Evolutionary conservation across 2,113 vertebrate genomes (phyloP).

Genomic region (Gnathonemus echidnorhynchus): DNA sequence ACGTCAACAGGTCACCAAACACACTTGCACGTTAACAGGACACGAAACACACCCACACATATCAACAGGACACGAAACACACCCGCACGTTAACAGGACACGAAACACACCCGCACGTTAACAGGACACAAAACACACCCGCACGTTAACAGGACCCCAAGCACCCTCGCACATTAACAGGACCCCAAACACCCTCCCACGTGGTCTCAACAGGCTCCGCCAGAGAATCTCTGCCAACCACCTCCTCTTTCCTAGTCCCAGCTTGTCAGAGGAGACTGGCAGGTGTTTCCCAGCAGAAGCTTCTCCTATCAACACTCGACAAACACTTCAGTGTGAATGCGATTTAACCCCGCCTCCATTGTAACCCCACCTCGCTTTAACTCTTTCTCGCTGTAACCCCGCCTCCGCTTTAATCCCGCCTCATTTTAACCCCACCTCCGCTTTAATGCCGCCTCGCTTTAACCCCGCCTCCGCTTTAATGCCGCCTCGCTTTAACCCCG

Average conservation of each 20-base stretch:
- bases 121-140: not conserved
- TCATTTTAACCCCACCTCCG: not conserved
- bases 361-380: no score
- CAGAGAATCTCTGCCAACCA: not conserved
- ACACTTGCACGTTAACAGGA: no score
- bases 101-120: not conserved
- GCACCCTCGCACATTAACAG: not conserved
- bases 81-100: no score
- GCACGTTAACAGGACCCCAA: no score
- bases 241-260: conserved; percentile 1
- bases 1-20: no score
- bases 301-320: conserved; percentile 10
- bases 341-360: not conserved
- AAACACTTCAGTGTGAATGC: no score
- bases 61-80: no score
- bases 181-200: not conserved
- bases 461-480: not conserved
- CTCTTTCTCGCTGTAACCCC: no score
- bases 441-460: not conserved
- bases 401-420: not conserved
- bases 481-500: not conserved
- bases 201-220: not conserved
- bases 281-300: conserved; percentile 27
- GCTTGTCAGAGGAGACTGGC: conserved; percentile 26
- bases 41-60: no score